These are phyloP conservation scores for Anorthoa munda DNA, from an alignment of 2,888 invertebrate genomes.

Conservation along the genomic window DNA sequence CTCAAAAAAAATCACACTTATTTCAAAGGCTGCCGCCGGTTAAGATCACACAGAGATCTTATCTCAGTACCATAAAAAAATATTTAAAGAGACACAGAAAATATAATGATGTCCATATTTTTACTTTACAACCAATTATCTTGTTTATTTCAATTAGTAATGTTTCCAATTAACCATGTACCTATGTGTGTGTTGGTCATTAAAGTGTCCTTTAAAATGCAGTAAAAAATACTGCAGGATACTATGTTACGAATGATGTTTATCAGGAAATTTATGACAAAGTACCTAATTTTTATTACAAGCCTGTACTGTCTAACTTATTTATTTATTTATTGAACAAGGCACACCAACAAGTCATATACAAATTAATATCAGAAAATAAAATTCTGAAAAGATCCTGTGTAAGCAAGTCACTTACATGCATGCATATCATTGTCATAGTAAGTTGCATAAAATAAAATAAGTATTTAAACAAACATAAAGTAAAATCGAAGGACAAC, in stretches of 20 bases:
- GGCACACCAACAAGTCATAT: no score
- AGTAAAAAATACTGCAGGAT: background rate
- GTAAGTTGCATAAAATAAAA: no score
- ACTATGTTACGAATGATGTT: constrained; percentile 15
- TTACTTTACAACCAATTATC: constrained; percentile 35
- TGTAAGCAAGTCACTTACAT: no score
- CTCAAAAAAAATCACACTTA: no score
- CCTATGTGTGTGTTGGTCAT: constrained; percentile 13
- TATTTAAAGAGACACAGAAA: constrained; percentile 17
- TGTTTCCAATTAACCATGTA: constrained; percentile 39
- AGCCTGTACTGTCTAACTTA: no score
- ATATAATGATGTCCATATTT: constrained; percentile 19
- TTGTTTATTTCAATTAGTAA: constrained; percentile 11
- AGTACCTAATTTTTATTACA: no score
- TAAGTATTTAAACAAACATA: no score
- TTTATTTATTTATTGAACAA: no score
- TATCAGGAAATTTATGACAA: background rate
- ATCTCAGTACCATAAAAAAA: constrained; percentile 33
- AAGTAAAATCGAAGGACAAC: no score
- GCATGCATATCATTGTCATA: no score
- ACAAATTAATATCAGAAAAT: no score
- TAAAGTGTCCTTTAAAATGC: background rate
- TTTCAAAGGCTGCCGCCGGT: background rate
- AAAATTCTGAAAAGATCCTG: no score
- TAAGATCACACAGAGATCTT: constrained; percentile 22